Conservation (phyloP, 2,888 invertebrate species). For the Dryococelus australis region DNA sequence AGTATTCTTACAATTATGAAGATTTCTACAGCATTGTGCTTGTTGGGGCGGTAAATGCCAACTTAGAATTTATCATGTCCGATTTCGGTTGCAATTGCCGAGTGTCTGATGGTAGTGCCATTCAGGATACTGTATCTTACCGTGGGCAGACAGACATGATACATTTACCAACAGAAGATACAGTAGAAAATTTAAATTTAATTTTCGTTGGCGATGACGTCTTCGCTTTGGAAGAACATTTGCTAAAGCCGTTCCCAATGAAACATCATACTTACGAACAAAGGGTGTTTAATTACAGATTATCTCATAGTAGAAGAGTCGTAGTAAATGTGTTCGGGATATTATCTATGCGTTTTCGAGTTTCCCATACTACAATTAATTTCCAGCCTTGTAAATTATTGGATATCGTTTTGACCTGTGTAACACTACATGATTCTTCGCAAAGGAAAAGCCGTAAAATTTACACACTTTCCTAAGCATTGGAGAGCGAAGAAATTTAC, state of each 20-base stretch:
- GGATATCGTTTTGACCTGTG: background rate
- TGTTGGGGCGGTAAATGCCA: no score
- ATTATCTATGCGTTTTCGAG: background rate
- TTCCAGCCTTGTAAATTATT: background rate
- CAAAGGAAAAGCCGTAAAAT: background rate
- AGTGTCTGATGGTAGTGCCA: no score
- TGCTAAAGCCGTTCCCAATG: no score
- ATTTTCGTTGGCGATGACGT: background rate
- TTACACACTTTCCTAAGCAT: no score
- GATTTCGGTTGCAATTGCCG: no score
- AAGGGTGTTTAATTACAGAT: background rate
- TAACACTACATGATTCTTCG: no score
- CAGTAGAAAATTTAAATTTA: background rate
- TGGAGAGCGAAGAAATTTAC: background rate
- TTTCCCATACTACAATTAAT: background rate
- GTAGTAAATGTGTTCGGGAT: background rate
- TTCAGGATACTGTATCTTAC: no score
- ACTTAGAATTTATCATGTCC: no score
- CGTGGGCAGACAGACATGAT: background rate
- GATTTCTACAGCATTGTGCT: no score
- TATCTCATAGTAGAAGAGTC: background rate
- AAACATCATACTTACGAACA: background rate
- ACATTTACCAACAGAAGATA: background rate
- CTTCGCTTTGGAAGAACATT: no score
- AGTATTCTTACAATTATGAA: no score